These are phyloP conservation scores for Lepidostoma basale DNA, from an alignment of 1,140 invertebrate species.

Conservation along the genomic window DNA sequence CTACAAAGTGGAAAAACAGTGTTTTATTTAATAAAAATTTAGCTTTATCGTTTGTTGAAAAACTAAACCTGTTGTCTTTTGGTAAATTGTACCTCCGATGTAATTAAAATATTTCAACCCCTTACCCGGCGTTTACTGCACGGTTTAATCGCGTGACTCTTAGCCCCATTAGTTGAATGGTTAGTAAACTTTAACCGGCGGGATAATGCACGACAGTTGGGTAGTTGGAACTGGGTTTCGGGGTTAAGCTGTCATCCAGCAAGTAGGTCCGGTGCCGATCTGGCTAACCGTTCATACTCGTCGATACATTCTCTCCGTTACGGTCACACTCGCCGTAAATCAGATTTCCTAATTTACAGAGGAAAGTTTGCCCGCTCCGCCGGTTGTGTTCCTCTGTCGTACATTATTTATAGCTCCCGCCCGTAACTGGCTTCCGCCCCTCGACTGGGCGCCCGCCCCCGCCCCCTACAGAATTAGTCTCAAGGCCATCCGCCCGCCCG, in stretches of 20 bases:
- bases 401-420: slow-evolving; percentile 16
- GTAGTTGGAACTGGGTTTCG: no score
- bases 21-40: no score
- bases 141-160: no score
- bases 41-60: no score
- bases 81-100: neutral
- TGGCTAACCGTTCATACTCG: neutral
- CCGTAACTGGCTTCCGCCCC: neutral
- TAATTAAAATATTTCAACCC: neutral
- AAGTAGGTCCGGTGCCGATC: neutral
- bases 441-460: neutral
- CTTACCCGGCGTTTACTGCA: no score
- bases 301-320: slow-evolving; percentile 8
- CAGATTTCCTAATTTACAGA: slow-evolving; percentile 16
- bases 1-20: no score
- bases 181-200: no score
- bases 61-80: neutral
- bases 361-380: neutral
- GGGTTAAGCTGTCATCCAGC: no score
- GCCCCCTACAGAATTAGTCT: slow-evolving; percentile 13
- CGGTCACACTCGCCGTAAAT: slow-evolving; percentile 6
- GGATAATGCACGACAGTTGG: no score
- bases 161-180: no score
- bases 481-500: slow-evolving; percentile 8
- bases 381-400: neutral